Base-by-base conservation (phyloP, 2,797 vertebrate species). In the Sylvilagus floridanus region DNA sequence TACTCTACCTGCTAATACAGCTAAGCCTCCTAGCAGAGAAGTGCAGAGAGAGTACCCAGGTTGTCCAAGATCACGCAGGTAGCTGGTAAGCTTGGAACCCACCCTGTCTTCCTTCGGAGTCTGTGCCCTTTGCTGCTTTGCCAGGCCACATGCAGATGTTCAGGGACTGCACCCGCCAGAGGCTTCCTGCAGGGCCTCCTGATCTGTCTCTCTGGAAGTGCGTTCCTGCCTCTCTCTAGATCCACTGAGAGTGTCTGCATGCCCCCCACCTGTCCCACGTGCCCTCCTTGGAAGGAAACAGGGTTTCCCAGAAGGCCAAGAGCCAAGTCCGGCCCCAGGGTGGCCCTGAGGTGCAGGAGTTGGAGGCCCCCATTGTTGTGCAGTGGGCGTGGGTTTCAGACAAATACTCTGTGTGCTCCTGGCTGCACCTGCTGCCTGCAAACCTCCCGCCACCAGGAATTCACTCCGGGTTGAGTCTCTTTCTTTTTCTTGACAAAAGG, bases 401-500 rank as follows among this genome's bases (percentile, higher is more conserved):
- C 69, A 54, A 52, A 93, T 32, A 52, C 75, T 19, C 1, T 5
- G 10, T 90, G 84, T 8, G 21, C 69, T 60, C 24, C 37, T 60
- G 62, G 68, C 81, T 22, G 54, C 77, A 30, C 32, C 82, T 81
- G 85, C 83, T 92, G 86, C 88, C 92, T 83, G 2, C 84, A 86
- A 86, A 86, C 71, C 69, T 69, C 79, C 89, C 19, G 52, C 66
- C 73, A 35, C 9, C 87, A 60, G 84, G 86, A 94, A 83, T 81
- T 87, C 77, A 60, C 88, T 90, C 75, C 0, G 2, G n/a, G 65
- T 47, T 93, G 88, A 79, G 89, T 89, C 78, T 95, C 90, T 95
- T 96, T 91, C 83, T 96, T 92, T 90, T 84, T 35, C 72, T 89
- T 72, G 73, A 96, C 89, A 94, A 96, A 96, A 96, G 91, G 69